phyloP scores from a whole-genome alignment of 1,140 invertebrate genomes.

The Oryctes rhinoceros region DNA sequence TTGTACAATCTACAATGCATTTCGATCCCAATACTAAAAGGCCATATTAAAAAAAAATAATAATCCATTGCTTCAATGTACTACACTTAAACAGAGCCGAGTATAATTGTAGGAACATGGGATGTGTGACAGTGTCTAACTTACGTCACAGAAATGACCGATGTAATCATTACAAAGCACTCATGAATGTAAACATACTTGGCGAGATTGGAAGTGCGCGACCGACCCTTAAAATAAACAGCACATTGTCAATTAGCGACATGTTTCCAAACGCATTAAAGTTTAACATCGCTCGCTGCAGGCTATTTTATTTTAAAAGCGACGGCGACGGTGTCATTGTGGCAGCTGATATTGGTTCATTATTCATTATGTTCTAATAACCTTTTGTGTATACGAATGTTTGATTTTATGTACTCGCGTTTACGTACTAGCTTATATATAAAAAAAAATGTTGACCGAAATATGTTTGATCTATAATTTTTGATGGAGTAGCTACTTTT shows the following conservation, averaged over 20 bases:
- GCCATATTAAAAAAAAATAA: too few species aligned
- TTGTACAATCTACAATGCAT: too few species aligned
- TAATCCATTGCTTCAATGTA: too few species aligned
- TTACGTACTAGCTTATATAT: too few species aligned
- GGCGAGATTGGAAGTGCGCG: slow-evolving; percentile 54
- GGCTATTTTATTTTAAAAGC: slow-evolving; percentile 33
- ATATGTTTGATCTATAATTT: too few species aligned
- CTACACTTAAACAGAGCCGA: too few species aligned
- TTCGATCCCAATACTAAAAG: too few species aligned
- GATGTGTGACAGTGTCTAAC: background rate
- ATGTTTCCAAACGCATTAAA: slow-evolving; percentile 43
- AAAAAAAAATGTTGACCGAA: too few species aligned
- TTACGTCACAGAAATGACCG: slow-evolving; percentile 35
- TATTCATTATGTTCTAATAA: slow-evolving; percentile 24
- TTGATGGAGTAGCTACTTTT: too few species aligned
- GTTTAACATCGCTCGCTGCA: slow-evolving; percentile 23
- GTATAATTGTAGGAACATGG: background rate
- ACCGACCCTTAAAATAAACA: slow-evolving; percentile 56
- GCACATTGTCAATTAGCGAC: slow-evolving; percentile 55
- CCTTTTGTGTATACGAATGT: background rate
- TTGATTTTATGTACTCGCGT: background rate
- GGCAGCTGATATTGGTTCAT: slow-evolving; percentile 32
- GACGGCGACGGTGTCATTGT: slow-evolving; percentile 20
- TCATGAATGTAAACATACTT: slow-evolving; percentile 50
- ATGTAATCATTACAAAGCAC: slow-evolving; percentile 48